Conservation (phyloP, 2,113 vertebrate species). For the Cyprinus carpio region DNA sequence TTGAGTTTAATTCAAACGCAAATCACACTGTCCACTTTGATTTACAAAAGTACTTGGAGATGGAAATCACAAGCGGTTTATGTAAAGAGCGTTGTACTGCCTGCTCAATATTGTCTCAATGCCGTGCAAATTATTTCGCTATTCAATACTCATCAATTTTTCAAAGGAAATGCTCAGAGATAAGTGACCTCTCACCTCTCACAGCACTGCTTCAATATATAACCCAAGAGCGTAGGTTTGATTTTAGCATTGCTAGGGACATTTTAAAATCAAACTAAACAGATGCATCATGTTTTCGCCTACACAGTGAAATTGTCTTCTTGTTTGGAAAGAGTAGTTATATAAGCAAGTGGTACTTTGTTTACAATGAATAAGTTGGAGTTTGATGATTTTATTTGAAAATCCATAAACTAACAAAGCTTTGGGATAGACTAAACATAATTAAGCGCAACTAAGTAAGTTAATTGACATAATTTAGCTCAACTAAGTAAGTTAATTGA, state of each 20-base stretch:
- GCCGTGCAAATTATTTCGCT: constrained; percentile 21
- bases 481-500: too few species aligned
- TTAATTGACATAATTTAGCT: too few species aligned
- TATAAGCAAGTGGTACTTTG: not conserved
- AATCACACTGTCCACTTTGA: constrained; percentile 52
- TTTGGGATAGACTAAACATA: too few species aligned
- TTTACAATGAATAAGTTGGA: not conserved
- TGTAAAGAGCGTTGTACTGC: constrained; percentile 64
- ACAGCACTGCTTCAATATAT: not conserved
- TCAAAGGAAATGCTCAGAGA: constrained; percentile 29
- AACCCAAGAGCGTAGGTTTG: not conserved
- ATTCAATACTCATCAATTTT: constrained; percentile 39
- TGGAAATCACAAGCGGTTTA: constrained; percentile 51
- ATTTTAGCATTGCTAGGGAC: not conserved
- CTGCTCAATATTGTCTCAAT: constrained; percentile 39
- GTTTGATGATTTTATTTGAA: not conserved
- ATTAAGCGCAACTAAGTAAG: too few species aligned
- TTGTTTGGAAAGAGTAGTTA: not conserved
- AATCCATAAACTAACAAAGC: too few species aligned
- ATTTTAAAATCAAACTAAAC: constrained; percentile 2
- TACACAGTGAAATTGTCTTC: not conserved
- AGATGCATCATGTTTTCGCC: constrained; percentile 8
- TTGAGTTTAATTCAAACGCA: constrained; percentile 49
- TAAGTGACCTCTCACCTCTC: constrained; percentile 35
- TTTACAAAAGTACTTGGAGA: constrained; percentile 49